These are phyloP conservation scores for Darevskia nairensis DNA, from an alignment of 2,797 vertebrate genomes.

Conservation along the genomic window DNA sequence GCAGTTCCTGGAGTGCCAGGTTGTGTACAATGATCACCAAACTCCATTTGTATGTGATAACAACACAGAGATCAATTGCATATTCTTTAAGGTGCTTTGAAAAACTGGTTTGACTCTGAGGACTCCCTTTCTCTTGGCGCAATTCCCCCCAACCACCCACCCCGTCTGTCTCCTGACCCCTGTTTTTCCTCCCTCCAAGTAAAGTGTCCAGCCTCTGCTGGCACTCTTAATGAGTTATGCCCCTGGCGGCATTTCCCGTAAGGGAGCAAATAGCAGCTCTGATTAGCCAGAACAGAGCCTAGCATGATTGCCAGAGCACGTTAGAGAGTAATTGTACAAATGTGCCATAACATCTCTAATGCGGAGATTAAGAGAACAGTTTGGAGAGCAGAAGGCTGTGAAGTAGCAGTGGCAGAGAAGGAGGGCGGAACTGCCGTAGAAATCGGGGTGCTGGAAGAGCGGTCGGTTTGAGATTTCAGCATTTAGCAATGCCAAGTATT, in stretches of 20 bases:
- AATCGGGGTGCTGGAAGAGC: neutral
- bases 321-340: constrained; percentile 4
- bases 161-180: too few species aligned
- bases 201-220: neutral
- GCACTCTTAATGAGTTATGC: neutral
- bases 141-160: neutral
- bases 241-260: neutral
- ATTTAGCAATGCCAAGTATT: too few species aligned
- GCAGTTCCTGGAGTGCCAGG: too few species aligned
- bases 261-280: neutral
- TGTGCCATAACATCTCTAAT: constrained; percentile 14
- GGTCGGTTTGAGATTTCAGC: neutral
- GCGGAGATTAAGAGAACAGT: neutral
- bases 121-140: neutral
- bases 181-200: neutral
- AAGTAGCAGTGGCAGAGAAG: neutral
- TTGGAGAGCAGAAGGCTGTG: neutral
- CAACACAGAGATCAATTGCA: too few species aligned
- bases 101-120: neutral
- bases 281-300: neutral
- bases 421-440: neutral
- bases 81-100: neutral
- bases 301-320: constrained; percentile 1
- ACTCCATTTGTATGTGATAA: too few species aligned
- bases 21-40: too few species aligned